Base-by-base conservation (phyloP, 2,888 invertebrate genomes). In the Tachystola acroxantha region DNA sequence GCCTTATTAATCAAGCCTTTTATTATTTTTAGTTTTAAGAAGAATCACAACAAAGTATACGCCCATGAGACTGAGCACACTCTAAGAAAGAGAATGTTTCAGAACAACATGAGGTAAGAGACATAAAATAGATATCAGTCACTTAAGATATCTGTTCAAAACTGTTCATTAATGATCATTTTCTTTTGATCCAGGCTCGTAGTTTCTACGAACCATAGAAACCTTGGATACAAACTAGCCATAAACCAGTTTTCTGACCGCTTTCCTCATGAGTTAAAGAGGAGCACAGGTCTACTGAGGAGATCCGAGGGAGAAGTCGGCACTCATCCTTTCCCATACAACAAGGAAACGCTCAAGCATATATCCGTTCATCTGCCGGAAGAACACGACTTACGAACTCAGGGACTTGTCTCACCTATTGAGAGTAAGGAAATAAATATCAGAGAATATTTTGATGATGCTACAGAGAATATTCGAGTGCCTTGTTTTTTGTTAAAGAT, bases 191-290 rank as follows among this genome's bases (percentile, higher is more conserved):
- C 3, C 37, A 80, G 79, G 36, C 39, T 57, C 1, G 51, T 80
- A 2, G 41, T 50, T 3, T 43, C 49, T 7, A 62, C 49, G 14
- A 80, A 77, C 31, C 54, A 55, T 4, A 54, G 58, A 31, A 71
- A 78, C 13, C 53, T 63, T 12, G 59, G 67, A 2, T 81, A 67
- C 45, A 77, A 64, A 40, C 61, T 80, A 0, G 39, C 61, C 1
- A 46, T 81, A 7, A 81, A 77, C 41, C 50, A 75, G n/a, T 72
- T 81, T 24, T 57, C 78, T 28, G 81, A 81, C 34, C 69, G 62
- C 12, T 75, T 76, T 10, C 61, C 61, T 2, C 47, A 67, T 32
- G 81, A 81, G 48, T 57, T 73, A 57, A 48, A 46, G 7, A 66
- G 45, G 22, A 48, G 55, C 37, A 71, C 39, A 39, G 75, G 77